Percentiles rank a stretch among this genome's conserved stretches.
These are phyloP conservation scores for Magallana ariakensis DNA, from an alignment of 1,140 invertebrate genomes.

Conservation along the genomic window DNA sequence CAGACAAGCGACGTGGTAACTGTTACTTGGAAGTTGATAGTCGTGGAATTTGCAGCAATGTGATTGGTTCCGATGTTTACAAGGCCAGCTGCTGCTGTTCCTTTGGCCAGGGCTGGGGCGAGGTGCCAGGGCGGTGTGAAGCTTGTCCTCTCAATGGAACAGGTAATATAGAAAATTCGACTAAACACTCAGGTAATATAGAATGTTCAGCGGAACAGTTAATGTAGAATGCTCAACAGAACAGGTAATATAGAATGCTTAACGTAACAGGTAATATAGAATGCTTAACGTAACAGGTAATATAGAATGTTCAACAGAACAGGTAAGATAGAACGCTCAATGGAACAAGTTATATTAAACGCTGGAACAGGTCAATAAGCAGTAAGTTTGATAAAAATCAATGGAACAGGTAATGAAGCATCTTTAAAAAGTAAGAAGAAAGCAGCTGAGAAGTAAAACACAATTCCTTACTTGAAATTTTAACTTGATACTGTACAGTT, in stretches of 20 bases:
- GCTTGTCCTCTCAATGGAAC: slow-evolving; percentile 84
- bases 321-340: no score
- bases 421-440: no score
- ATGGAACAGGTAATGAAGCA: no score
- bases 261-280: neutral
- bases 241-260: no score
- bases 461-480: no score
- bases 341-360: neutral
- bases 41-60: slow-evolving; percentile 80
- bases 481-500: no score
- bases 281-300: slow-evolving; percentile 70
- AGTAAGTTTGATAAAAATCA: no score
- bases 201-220: slow-evolving; percentile 70
- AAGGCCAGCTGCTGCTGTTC: slow-evolving; percentile 93
- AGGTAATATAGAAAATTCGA: neutral
- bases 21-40: slow-evolving; percentile 86
- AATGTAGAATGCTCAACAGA: no score
- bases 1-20: slow-evolving; percentile 88
- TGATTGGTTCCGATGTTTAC: slow-evolving; percentile 84
- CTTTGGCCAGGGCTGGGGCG: slow-evolving; percentile 91
- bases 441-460: no score
- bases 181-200: no score
- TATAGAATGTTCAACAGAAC: neutral
- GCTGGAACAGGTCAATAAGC: slow-evolving; percentile 63
- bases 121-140: slow-evolving; percentile 84